Conservation (phyloP, 2,888 invertebrate genomes). For the Dorcus hopei region DNA sequence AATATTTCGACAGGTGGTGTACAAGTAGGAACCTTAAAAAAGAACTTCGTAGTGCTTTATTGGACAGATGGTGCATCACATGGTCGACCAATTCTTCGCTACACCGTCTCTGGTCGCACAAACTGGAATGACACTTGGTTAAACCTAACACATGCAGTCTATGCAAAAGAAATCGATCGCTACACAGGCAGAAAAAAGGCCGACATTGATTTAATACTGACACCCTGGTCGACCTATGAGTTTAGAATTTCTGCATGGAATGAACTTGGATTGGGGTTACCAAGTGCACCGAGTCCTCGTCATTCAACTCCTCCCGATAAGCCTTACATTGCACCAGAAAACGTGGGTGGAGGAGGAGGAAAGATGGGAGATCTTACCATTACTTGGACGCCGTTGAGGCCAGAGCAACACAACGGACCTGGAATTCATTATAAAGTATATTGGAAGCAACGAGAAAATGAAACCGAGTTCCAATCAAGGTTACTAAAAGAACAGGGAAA, state of each 20-base stretch:
- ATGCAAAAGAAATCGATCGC: constrained; percentile 70
- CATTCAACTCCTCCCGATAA: constrained; percentile 79
- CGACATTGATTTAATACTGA: constrained; percentile 48
- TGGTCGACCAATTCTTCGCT: constrained; percentile 74
- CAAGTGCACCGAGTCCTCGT: constrained; percentile 82
- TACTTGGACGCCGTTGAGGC: constrained; percentile 77
- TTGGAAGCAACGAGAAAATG: constrained; percentile 72
- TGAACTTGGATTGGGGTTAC: constrained; percentile 73
- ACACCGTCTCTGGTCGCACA: constrained; percentile 79
- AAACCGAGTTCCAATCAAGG: constrained; percentile 73
- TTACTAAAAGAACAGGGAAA: constrained; percentile 72
- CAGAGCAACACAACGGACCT: constrained; percentile 82
- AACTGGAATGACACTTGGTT: constrained; percentile 84
- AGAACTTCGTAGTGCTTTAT: constrained; percentile 72
- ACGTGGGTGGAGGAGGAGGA: constrained; percentile 90
- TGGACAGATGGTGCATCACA: constrained; percentile 91
- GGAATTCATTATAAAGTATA: constrained; percentile 88
- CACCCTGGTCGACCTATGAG: constrained; percentile 87
- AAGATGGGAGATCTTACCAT: constrained; percentile 93
- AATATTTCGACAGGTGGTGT: constrained; percentile 60
- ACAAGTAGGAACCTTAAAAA: constrained; percentile 72
- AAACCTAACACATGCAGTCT: constrained; percentile 64
- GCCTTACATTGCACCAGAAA: constrained; percentile 73
- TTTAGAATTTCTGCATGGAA: constrained; percentile 89
- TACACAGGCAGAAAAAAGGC: constrained; percentile 77